Conservation (phyloP, 2,888 invertebrate species). For the Hypselothyrea guttata region DNA sequence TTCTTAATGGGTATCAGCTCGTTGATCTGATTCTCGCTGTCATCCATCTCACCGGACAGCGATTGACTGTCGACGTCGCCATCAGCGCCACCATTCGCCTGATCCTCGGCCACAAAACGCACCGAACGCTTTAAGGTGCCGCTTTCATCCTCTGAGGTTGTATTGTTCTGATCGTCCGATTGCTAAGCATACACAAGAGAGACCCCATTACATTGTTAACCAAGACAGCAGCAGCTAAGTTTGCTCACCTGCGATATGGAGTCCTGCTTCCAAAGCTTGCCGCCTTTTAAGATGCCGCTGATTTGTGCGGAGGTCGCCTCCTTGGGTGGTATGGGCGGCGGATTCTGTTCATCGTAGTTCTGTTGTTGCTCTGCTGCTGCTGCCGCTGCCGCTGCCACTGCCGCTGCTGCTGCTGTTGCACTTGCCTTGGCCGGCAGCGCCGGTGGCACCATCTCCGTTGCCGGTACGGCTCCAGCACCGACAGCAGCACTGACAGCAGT, state of each 20-base stretch:
- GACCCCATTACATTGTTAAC: no score
- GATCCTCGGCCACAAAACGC: conserved; percentile 85
- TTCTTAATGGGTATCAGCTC: conserved; percentile 82
- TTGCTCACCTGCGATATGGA: conserved; percentile 83
- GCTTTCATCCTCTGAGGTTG: conserved; percentile 83
- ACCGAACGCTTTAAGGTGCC: conserved; percentile 85
- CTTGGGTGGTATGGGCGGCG: conserved; percentile 80
- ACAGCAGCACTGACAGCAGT: conserved; percentile 21
- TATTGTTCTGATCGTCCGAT: conserved; percentile 81
- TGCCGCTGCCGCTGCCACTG: conserved; percentile 42
- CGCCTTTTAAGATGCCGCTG: conserved; percentile 90
- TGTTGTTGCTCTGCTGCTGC: conserved; percentile 24
- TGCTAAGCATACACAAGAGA: conserved; percentile 33
- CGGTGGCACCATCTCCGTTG: conserved; percentile 48
- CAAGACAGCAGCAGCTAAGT: neutral
- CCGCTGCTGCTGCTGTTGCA: conserved; percentile 46
- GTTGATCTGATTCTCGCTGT: conserved; percentile 81
- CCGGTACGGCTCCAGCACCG: conserved; percentile 8
- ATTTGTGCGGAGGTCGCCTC: conserved; percentile 85
- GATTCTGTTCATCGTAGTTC: conserved; percentile 68
- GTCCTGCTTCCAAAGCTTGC: conserved; percentile 88
- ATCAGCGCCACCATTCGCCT: conserved; percentile 71
- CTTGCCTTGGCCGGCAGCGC: conserved; percentile 61
- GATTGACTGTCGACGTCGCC: conserved; percentile 77
- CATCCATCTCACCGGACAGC: conserved; percentile 65